These are phyloP conservation scores for Pterophyllum scalare DNA, from an alignment of 2,113 vertebrate species.

Conservation along the genomic window DNA sequence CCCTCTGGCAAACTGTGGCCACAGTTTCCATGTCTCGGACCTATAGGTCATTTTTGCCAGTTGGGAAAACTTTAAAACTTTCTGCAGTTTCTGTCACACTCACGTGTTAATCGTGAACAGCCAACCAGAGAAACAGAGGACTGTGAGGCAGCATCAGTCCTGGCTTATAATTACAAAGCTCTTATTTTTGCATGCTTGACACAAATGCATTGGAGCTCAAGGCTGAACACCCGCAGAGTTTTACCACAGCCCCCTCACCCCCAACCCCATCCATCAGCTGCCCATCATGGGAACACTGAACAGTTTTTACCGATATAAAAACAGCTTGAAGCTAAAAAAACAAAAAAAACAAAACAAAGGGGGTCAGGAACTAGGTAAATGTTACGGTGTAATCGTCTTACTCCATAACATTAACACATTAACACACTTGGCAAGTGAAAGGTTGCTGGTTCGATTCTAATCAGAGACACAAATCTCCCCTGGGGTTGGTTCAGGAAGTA, in stretches of 20 bases:
- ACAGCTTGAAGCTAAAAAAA: neutral
- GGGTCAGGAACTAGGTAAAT: no score
- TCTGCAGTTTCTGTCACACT: neutral
- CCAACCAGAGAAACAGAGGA: no score
- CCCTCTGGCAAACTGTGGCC: slow-evolving; percentile 30
- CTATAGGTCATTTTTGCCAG: slow-evolving; percentile 46
- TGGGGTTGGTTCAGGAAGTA: neutral
- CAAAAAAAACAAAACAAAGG: no score
- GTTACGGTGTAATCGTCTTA: no score
- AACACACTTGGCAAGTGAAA: no score
- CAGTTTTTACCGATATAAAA: neutral
- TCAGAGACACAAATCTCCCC: neutral
- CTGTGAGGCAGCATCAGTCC: neutral
- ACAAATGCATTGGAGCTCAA: neutral
- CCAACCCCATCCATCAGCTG: neutral
- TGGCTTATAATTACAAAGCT: neutral
- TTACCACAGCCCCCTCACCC: no score
- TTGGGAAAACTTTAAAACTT: slow-evolving; percentile 32
- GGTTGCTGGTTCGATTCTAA: neutral
- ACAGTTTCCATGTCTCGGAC: slow-evolving; percentile 64
- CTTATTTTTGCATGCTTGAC: neutral
- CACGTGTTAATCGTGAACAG: neutral
- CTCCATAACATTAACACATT: no score
- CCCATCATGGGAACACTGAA: no score
- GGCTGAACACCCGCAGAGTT: neutral